phyloP scores from a whole-genome alignment of 2,797 vertebrate species.

The Typhlichthys eigenmanni region DNA sequence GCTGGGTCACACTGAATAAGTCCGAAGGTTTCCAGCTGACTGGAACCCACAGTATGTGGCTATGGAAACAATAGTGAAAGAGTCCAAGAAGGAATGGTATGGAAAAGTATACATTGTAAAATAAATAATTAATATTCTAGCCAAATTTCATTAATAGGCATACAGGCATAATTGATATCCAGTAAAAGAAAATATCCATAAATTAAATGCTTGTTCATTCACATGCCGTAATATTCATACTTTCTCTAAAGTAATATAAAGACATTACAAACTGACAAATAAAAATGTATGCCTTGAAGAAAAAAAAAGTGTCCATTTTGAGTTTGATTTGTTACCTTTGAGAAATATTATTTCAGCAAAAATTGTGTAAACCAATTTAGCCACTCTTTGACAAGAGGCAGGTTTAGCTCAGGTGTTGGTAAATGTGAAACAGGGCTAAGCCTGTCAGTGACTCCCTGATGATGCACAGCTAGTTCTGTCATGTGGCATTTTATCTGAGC shows the following conservation, averaged over 20 bases:
- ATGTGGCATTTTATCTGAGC: conserved; percentile 36
- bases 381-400: background rate
- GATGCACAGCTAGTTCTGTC: conserved; percentile 9
- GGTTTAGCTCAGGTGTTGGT: conserved; percentile 21
- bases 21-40: background rate
- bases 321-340: background rate
- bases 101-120: background rate
- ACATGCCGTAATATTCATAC: conserved; percentile 6
- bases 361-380: background rate
- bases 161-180: no score
- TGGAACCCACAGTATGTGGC: background rate
- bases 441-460: conserved; percentile 8
- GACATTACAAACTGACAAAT: conserved; percentile 6
- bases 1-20: no score
- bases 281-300: background rate
- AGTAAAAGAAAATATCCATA: no score
- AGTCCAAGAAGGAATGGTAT: background rate
- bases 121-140: no score
- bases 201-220: no score
- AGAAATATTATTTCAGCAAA: conserved; percentile 15
- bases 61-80: background rate
- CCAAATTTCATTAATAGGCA: no score
- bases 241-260: background rate
- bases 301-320: conserved; percentile 6
- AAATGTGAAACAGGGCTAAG: conserved; percentile 16